Percentiles rank a stretch among this genome's conserved stretches.
These are phyloP conservation scores for Pycnonotus jocosus DNA, from an alignment of 2,113 vertebrate genomes.

Conservation along the genomic window DNA sequence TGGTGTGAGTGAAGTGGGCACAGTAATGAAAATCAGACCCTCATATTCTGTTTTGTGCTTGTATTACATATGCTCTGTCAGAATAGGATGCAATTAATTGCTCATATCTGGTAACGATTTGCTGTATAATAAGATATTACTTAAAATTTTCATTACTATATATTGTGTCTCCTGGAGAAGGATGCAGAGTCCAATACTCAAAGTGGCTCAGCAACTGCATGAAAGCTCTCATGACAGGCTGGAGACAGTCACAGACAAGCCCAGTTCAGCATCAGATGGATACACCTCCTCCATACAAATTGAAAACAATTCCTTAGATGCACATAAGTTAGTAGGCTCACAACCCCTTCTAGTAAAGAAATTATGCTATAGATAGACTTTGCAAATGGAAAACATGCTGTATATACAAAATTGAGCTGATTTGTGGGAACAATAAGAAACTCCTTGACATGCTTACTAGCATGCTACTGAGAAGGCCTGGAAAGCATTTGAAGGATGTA, in stretches of 20 bases:
- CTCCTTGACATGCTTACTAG: fast-evolving
- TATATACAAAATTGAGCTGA: not conserved
- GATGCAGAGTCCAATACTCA: not conserved
- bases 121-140: not conserved
- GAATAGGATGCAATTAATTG: not conserved
- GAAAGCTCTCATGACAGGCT: not conserved
- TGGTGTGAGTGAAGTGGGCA: not conserved
- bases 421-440: not conserved
- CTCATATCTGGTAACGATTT: not conserved
- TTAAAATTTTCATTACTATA: not conserved
- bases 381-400: not conserved
- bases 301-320: not conserved
- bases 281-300: not conserved
- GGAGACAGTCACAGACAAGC: not conserved
- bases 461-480: not conserved
- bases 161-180: not conserved
- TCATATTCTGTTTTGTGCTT: not conserved
- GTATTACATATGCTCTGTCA: not conserved
- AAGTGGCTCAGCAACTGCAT: not conserved
- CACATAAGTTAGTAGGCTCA: not conserved
- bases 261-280: not conserved
- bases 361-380: not conserved
- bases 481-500: not conserved
- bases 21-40: not conserved
- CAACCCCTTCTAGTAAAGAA: not conserved